Percentiles rank a stretch among this genome's conserved stretches.
phyloP scores from a whole-genome alignment of 2,113 vertebrate species.

The Pteropus alecto region DNA sequence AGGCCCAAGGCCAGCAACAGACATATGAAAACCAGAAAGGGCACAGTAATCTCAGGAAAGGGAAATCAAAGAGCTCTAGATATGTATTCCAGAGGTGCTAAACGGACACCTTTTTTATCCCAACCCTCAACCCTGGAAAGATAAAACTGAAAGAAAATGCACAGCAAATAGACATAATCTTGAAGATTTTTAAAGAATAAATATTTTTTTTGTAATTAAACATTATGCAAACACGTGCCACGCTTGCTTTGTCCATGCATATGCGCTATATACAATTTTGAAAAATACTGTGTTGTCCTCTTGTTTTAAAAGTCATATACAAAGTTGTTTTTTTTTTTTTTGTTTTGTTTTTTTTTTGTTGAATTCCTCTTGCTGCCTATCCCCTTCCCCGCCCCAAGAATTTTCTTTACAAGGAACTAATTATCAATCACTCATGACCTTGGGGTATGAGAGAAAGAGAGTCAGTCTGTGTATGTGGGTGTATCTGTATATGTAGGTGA shows the following conservation, averaged over 20 bases:
- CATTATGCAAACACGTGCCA: slow-evolving; percentile 99
- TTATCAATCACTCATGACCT: slow-evolving; percentile 85
- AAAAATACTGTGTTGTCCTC: slow-evolving; percentile 96
- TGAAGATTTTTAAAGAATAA: slow-evolving; percentile 99
- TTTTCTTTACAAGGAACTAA: slow-evolving; percentile 87
- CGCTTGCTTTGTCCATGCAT: slow-evolving; percentile 98
- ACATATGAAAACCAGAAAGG: slow-evolving; percentile 62
- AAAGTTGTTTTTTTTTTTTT: slow-evolving; percentile 79
- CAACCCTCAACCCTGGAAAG: slow-evolving; percentile 79
- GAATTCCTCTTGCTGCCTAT: slow-evolving; percentile 73
- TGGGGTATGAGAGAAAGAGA: slow-evolving; percentile 64
- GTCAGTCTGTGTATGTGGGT: slow-evolving; percentile 57
- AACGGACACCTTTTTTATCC: slow-evolving; percentile 70
- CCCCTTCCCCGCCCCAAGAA: slow-evolving; percentile 72
- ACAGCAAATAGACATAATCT: slow-evolving; percentile 94
- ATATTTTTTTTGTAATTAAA: slow-evolving; percentile 99
- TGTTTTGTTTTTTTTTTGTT: background rate
- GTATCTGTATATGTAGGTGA: slow-evolving; percentile 35
- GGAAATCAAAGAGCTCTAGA: slow-evolving; percentile 61
- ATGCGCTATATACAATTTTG: slow-evolving; percentile 99
- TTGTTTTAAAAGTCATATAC: slow-evolving; percentile 92
- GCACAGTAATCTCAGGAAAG: slow-evolving; percentile 60
- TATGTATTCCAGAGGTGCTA: slow-evolving; percentile 70
- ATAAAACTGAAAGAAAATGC: slow-evolving; percentile 88
- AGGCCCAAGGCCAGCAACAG: slow-evolving; percentile 62